Evolutionary conservation across 2,888 invertebrate species (phyloP), one percentile per base, ranked within the genome.

Genomic region (Odontomyia ornata): DNA sequence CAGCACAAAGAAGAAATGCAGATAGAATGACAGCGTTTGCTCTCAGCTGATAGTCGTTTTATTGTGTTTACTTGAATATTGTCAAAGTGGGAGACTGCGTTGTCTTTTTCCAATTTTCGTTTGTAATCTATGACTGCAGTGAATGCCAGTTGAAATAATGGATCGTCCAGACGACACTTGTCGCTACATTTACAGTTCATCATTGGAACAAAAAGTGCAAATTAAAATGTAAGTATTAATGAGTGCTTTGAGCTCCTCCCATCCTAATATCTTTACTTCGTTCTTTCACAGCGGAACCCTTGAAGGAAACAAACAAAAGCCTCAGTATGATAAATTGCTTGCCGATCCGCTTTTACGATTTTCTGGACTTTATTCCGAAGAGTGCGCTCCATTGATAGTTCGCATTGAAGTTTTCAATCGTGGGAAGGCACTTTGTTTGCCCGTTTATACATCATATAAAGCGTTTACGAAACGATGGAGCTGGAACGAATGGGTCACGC

Each of bases 401-500:
- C 93, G 94, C 0, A 92, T 95, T 81, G 95, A 97, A 87, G 90
- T 97, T 13, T 92, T 91, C 85, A 92, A 94, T 79, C 93, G 95
- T 83, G 93, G 93, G 71, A 90, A 92, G 75, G 92, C 95, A 0
- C 89, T 98, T 1, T 94, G 95, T 18, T 87, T 97, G 80, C 96
- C 97, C 0, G 93, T 96, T 15, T 91, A 92, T 52, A 97, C 97
- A 1, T 93, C 96, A 0, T 97, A 97, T 84, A 98, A 98, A 86
- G 90, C 96, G 1, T 98, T 98, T 83, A 93, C 93, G 25, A 95
- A 93, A 76, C 89, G 98, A 82, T 98, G 97, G 96, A 97, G 97
- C 84, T 99, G 98, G 98, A 98, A 98, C 85, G 98, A 99, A 87
- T 98, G 98, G 98, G 89, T 99, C 43, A 93, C 92, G 0, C 88